phyloP scores from a whole-genome alignment of 2,113 vertebrate species.

The Rana temporaria region DNA sequence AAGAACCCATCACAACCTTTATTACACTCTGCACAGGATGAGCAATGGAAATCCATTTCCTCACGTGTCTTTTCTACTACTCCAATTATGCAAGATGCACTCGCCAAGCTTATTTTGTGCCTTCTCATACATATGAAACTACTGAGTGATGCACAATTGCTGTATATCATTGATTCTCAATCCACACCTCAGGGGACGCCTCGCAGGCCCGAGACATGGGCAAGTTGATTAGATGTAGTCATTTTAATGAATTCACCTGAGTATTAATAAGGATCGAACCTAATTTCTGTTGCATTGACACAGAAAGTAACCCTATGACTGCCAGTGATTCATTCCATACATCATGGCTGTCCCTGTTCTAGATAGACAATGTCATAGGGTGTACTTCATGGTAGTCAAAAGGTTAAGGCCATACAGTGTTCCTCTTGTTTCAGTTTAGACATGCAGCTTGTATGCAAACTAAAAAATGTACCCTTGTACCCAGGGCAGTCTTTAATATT shows the following conservation, averaged over 20 bases:
- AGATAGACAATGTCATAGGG: too few relatives aligned
- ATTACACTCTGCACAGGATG: conserved; percentile 27
- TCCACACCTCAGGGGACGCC: background rate
- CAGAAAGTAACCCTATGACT: background rate
- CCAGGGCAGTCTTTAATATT: too few relatives aligned
- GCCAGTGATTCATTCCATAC: too few relatives aligned
- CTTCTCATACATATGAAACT: conserved; percentile 33
- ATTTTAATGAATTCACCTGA: conserved; percentile 32
- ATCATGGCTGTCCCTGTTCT: too few relatives aligned
- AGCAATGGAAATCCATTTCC: conserved; percentile 35
- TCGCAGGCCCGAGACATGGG: background rate
- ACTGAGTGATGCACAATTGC: conserved; percentile 5
- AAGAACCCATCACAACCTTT: conserved; percentile 33
- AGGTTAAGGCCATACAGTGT: too few relatives aligned
- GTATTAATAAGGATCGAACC: background rate
- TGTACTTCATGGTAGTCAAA: too few relatives aligned
- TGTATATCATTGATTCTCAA: conserved; percentile 26
- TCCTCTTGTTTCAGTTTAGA: too few relatives aligned
- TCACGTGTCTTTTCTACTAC: conserved; percentile 7
- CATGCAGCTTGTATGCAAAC: too few relatives aligned
- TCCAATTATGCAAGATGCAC: conserved; percentile 40
- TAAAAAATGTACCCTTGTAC: too few relatives aligned
- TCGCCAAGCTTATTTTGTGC: conserved; percentile 18
- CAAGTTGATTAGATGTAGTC: conserved; percentile 17
- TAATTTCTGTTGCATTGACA: too few relatives aligned